A percentile compares a stretch with the other conserved stretches of the same genome.
Evolutionary conservation across 1,140 invertebrate genomes (phyloP).

Genomic region (Drosophila serrata): DNA sequence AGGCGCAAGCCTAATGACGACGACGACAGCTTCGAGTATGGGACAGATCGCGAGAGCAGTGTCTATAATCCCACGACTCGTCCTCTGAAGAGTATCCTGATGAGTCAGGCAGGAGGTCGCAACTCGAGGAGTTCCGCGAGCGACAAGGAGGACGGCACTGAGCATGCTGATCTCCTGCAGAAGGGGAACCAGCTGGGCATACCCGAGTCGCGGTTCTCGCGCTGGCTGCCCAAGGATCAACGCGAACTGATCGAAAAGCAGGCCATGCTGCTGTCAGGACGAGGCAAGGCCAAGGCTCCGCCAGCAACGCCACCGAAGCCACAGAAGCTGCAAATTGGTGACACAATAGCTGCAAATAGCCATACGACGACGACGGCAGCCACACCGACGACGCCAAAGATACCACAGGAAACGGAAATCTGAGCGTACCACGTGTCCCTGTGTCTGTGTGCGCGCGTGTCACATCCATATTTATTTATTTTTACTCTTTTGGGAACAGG

Average conservation of each 20-base stretch:
- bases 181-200: conserved; percentile 80
- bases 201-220: conserved; percentile 77
- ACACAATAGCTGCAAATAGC: conserved; percentile 13
- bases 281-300: conserved; percentile 32
- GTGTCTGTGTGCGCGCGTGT: conserved; percentile 34
- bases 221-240: conserved; percentile 83
- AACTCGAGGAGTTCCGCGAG: conserved; percentile 39
- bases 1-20: conserved; percentile 56
- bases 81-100: conserved; percentile 63
- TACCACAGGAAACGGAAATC: conserved; percentile 81
- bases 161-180: conserved; percentile 65
- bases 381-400: conserved; percentile 44
- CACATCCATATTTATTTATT: conserved; percentile 45
- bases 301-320: conserved; percentile 53
- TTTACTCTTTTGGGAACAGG: conserved; percentile 28
- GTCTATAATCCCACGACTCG: conserved; percentile 80
- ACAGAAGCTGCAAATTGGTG: conserved; percentile 20
- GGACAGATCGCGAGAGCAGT: conserved; percentile 80
- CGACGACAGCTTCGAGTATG: conserved; percentile 81
- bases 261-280: conserved; percentile 71
- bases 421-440: conserved; percentile 36
- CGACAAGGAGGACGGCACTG: conserved; percentile 25
- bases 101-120: conserved; percentile 72
- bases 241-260: conserved; percentile 78
- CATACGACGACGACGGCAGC: background rate